These are phyloP conservation scores for Eupeodes corollae DNA, from an alignment of 1,140 invertebrate genomes.

Conservation along the genomic window DNA sequence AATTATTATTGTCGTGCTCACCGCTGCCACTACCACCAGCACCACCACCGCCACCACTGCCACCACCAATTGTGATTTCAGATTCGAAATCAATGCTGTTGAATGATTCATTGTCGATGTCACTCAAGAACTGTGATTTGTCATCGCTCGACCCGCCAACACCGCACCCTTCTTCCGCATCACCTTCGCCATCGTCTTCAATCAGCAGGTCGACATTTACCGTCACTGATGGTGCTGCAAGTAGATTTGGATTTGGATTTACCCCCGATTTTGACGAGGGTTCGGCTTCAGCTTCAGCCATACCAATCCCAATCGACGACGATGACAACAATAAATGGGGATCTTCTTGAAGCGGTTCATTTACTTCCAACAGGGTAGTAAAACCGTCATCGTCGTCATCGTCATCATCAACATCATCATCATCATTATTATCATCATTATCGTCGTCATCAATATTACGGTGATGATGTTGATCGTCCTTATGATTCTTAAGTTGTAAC, in stretches of 20 bases:
- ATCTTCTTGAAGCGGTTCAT: constrained; percentile 27
- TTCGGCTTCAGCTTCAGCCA: too few relatives aligned
- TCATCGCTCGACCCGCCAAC: constrained; percentile 15
- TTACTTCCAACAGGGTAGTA: constrained; percentile 35
- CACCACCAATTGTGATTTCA: constrained; percentile 32
- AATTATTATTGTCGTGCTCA: constrained; percentile 4
- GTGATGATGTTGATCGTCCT: constrained; percentile 14
- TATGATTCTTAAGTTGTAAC: constrained; percentile 12
- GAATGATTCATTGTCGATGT: constrained; percentile 38
- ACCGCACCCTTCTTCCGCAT: background rate
- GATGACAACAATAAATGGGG: too few relatives aligned
- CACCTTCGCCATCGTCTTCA: background rate
- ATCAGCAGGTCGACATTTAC: constrained; percentile 6
- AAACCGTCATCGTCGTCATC: constrained; percentile 34
- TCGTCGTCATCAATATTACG: constrained; percentile 11
- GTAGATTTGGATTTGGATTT: too few relatives aligned
- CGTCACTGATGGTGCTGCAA: constrained; percentile 6
- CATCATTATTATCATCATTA: constrained; percentile 21
- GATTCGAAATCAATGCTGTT: constrained; percentile 37
- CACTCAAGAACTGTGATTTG: constrained; percentile 35
- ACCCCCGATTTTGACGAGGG: too few relatives aligned
- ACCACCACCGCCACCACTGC: constrained; percentile 4
- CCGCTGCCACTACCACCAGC: constrained; percentile 6
- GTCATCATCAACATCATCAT: constrained; percentile 20
- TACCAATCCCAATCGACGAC: too few relatives aligned